A percentile compares a stretch with the other conserved stretches of the same genome.
Evolutionary conservation across 2,888 invertebrate species (phyloP).

Genomic region (Thereva unica): DNA sequence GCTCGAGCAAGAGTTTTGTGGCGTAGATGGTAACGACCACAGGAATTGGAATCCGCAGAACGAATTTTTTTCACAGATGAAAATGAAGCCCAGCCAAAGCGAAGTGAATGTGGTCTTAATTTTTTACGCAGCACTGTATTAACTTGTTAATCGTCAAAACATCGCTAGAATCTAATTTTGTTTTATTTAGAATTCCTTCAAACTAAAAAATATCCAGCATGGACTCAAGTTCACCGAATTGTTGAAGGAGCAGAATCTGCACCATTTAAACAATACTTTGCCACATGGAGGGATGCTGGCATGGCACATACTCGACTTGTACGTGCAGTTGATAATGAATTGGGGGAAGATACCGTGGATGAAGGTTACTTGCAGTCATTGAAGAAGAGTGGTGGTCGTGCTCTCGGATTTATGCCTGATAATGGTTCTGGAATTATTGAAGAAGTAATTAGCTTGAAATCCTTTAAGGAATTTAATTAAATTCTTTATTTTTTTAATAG

Average conservation of each 20-base stretch:
- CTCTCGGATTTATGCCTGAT: constrained; percentile 76
- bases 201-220: constrained; percentile 74
- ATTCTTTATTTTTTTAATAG: not conserved
- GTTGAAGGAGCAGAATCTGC: constrained; percentile 84
- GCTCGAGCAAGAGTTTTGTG: too few species aligned
- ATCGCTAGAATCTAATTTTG: constrained; percentile 4
- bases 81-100: too few species aligned
- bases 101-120: too few species aligned
- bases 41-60: too few species aligned
- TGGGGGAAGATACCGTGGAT: constrained; percentile 45
- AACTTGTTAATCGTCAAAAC: not conserved
- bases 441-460: constrained; percentile 43
- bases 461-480: too few species aligned
- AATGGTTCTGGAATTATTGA: constrained; percentile 66
- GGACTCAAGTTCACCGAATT: constrained; percentile 70
- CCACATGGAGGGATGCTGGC: constrained; percentile 72
- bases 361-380: constrained; percentile 53
- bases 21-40: too few species aligned
- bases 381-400: constrained; percentile 64
- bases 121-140: too few species aligned
- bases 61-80: too few species aligned
- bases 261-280: constrained; percentile 87
- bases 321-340: constrained; percentile 57
- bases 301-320: constrained; percentile 66
- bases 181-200: constrained; percentile 59